Percentiles rank a stretch among this genome's conserved stretches.
These are phyloP conservation scores for Microchrysa polita DNA, from an alignment of 2,888 invertebrate species.

Conservation along the genomic window DNA sequence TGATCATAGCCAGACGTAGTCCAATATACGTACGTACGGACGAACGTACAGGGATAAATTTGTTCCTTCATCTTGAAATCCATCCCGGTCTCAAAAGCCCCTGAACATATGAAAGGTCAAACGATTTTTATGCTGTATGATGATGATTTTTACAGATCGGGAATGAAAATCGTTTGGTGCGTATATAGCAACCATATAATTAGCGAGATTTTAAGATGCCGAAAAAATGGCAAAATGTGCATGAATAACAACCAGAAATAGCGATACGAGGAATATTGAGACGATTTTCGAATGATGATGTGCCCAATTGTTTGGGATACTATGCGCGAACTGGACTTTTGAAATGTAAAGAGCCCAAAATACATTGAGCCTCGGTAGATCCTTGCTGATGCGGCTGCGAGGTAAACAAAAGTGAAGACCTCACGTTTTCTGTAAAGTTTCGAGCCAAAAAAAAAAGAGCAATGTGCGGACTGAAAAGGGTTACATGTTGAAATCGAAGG, in stretches of 20 bases:
- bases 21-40: neutral
- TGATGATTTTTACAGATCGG: slow-evolving; percentile 30
- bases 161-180: neutral
- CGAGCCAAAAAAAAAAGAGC: neutral
- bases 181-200: slow-evolving; percentile 40
- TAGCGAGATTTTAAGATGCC: slow-evolving; percentile 44
- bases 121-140: slow-evolving; percentile 29
- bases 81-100: slow-evolving; percentile 16
- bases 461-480: neutral
- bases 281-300: neutral
- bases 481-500: slow-evolving; percentile 24
- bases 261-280: neutral
- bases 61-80: too few relatives aligned
- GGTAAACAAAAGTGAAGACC: too few relatives aligned
- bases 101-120: slow-evolving; percentile 34
- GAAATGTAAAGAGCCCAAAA: neutral
- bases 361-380: slow-evolving; percentile 1
- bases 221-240: slow-evolving; percentile 36
- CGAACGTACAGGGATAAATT: too few relatives aligned
- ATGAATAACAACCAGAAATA: slow-evolving; percentile 31
- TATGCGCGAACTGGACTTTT: neutral
- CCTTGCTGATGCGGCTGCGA: neutral
- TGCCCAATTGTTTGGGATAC: neutral
- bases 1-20: slow-evolving; percentile 7
- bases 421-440: neutral